phyloP scores from a whole-genome alignment of 2,113 vertebrate genomes.

The Suricata suricatta region DNA sequence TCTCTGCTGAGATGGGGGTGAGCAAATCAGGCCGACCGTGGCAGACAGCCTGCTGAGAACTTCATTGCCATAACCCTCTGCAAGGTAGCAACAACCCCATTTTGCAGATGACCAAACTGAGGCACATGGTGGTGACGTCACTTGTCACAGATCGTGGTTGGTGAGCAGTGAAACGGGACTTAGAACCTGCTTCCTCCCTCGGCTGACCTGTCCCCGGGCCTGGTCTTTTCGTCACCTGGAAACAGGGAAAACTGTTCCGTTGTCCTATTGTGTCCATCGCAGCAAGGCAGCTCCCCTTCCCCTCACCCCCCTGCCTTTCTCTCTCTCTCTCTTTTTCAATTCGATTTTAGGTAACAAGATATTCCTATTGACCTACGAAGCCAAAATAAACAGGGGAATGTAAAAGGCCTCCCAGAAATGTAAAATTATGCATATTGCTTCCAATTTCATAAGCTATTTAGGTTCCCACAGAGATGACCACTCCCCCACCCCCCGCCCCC shows the following conservation, averaged over 20 bases:
- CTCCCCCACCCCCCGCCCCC: conserved; percentile 56
- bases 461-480: conserved; percentile 79
- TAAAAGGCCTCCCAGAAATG: conserved; percentile 81
- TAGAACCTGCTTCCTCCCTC: neutral
- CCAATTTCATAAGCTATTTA: conserved; percentile 84
- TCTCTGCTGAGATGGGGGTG: neutral
- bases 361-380: conserved; percentile 72
- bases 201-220: neutral
- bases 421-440: conserved; percentile 83
- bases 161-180: neutral
- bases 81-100: neutral
- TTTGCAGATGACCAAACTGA: conserved; percentile 34
- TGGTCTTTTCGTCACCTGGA: neutral
- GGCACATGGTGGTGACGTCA: neutral
- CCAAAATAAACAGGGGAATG: conserved; percentile 78
- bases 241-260: neutral
- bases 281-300: neutral
- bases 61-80: neutral
- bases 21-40: neutral
- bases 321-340: neutral
- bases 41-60: neutral
- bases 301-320: neutral
- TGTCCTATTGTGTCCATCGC: neutral
- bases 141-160: neutral
- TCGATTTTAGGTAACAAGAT: conserved; percentile 64